Conservation (phyloP, 2,113 vertebrate genomes). For the Lota lota region DNA sequence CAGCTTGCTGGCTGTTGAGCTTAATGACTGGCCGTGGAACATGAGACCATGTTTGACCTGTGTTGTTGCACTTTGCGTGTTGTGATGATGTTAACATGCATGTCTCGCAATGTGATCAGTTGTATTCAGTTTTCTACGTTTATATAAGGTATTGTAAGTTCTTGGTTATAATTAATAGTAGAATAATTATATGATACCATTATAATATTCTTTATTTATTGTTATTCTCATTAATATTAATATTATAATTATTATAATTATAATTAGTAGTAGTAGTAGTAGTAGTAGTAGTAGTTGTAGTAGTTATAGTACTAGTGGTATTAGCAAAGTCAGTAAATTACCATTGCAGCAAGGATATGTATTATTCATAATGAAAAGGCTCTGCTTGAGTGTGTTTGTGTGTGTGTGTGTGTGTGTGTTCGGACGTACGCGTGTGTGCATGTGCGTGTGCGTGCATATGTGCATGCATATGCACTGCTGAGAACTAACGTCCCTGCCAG, state of each 20-base stretch:
- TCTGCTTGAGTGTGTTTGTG: constrained; percentile 14
- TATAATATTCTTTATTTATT: not conserved
- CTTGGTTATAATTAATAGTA: not conserved
- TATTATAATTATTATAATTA: not conserved
- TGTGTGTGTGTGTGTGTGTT: constrained; percentile 5
- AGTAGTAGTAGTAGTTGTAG: not conserved
- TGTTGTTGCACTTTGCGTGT: no score
- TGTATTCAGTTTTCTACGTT: not conserved
- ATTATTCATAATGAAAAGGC: not conserved
- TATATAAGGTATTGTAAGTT: not conserved
- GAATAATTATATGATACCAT: not conserved
- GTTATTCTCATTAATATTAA: not conserved
- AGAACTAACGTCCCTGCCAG: constrained; percentile 73
- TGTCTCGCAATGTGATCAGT: not conserved
- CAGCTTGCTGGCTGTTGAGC: no score
- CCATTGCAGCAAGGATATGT: not conserved
- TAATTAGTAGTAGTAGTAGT: not conserved
- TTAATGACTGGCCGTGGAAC: no score
- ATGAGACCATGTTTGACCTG: no score
- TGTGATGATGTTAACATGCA: not conserved
- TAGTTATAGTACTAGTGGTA: not conserved
- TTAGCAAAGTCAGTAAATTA: constrained; percentile 8
- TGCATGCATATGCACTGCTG: constrained; percentile 50
- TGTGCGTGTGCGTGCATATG: constrained; percentile 23
- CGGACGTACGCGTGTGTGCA: no score